phyloP scores from a whole-genome alignment of 2,888 invertebrate species.

The Xestia xanthographa region DNA sequence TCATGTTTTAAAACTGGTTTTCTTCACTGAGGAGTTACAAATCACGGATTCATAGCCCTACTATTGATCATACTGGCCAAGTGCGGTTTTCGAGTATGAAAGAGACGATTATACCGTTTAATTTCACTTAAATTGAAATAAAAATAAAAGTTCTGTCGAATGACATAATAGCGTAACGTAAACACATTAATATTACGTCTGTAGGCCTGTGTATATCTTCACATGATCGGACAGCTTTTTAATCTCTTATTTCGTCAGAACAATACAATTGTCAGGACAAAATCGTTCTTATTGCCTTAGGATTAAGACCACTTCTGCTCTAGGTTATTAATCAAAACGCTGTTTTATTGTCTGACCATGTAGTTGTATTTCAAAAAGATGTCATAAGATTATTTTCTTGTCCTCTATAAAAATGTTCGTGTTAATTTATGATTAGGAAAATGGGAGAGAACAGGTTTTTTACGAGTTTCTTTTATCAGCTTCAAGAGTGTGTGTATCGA shows the following conservation, averaged over 20 bases:
- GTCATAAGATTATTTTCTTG: conserved; percentile 62
- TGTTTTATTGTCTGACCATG: conserved; percentile 49
- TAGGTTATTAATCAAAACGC: conserved; percentile 40
- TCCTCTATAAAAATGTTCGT: conserved; percentile 62
- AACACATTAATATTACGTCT: conserved; percentile 44
- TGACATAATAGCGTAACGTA: conserved; percentile 53
- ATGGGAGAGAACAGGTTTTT: conserved; percentile 60
- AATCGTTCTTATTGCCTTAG: conserved; percentile 41
- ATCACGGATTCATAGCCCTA: conserved; percentile 8
- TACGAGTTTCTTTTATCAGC: conserved; percentile 58
- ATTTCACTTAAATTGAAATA: conserved; percentile 24
- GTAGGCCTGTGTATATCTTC: conserved; percentile 23
- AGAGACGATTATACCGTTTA: not conserved
- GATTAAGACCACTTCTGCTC: conserved; percentile 32
- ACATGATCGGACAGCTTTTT: conserved; percentile 42
- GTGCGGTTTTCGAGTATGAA: not conserved
- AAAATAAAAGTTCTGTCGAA: conserved; percentile 25
- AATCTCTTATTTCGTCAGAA: conserved; percentile 33
- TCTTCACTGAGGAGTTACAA: not conserved
- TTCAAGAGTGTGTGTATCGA: conserved; percentile 46
- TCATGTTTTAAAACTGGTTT: not conserved
- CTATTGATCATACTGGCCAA: conserved; percentile 9
- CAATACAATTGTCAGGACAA: conserved; percentile 28
- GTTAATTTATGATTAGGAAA: conserved; percentile 66
- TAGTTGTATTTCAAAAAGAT: conserved; percentile 59